Base-by-base conservation (phyloP, 2,113 vertebrate genomes). In the Mustelus asterias region DNA sequence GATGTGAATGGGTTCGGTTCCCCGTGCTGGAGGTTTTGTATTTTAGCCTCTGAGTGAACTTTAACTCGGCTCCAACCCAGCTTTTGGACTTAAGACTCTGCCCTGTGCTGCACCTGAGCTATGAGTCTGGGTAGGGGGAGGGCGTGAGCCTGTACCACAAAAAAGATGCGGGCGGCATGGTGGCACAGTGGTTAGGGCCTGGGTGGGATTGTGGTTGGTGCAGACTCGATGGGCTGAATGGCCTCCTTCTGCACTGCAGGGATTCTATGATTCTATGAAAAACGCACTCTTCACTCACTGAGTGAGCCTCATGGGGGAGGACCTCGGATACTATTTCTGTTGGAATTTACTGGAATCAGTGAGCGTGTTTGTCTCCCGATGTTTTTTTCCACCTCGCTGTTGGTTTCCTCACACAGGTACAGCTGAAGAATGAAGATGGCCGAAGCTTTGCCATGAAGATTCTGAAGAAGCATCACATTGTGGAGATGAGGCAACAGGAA, bases 381-480 rank as follows among this genome's bases (percentile, higher is more conserved):
- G n/a, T 26, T 41, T 41, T 22, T n/a, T 41, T 4, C 13, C 72
- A 69, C 11, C 26, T 72, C 37, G 37, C 26, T 44, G 9, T n/a
- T 24, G 20, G 22, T 20, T 60, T 33, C 20, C 22, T 44, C 3
- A 13, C 69, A 5, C 96, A 95, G 98, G 98, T 98, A 63, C 97
- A 97, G 96, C 95, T 97, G 20, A 98, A 97, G 96, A 96, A 96
- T 67, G 96, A 97, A 92, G 72, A n/a, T 78, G 96, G 96, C 90
- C 70, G 96, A 67, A 83, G 96, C 58, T 98, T 97, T 94, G 97
- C 97, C 65, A 97, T 98, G 97, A 98, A 96, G 96, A 97, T 98
- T 65, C 96, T 98, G 16, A 96, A 96, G 93, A 98, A 97, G 96
- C 97, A 96, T 70, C 95, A 96, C 22, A 97, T 98, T 44, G 85